Conservation (phyloP, 2,113 vertebrate species). For the Rhea americana region DNA sequence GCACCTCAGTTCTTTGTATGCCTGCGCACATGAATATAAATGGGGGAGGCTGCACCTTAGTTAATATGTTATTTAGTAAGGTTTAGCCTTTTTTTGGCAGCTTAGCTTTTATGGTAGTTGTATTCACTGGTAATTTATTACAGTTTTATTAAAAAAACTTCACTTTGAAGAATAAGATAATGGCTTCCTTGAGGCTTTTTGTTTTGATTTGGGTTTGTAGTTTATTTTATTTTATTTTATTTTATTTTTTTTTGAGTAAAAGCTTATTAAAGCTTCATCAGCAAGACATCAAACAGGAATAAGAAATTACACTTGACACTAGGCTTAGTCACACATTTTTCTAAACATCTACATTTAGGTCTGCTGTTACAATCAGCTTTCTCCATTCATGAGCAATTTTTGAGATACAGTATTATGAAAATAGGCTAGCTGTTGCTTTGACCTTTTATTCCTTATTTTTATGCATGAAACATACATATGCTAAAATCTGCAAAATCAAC, state of each 20-base stretch:
- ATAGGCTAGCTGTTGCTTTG: not conserved
- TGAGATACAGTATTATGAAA: not conserved
- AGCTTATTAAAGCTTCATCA: not conserved
- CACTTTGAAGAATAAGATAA: not conserved
- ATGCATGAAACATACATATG: not conserved
- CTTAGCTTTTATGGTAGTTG: not conserved
- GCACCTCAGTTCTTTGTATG: not conserved
- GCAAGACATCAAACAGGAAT: slow-evolving; percentile 9
- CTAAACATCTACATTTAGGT: slow-evolving; percentile 2
- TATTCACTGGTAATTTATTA: slow-evolving; percentile 23
- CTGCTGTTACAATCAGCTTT: not conserved
- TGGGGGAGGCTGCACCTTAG: not conserved
- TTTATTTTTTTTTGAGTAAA: slow-evolving; percentile 11
- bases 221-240: too few relatives aligned
- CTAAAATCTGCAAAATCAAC: not conserved
- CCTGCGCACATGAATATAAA: not conserved
- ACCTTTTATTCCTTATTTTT: not conserved
- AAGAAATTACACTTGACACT: not conserved
- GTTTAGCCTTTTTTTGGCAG: not conserved
- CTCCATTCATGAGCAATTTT: not conserved
- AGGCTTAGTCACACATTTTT: not conserved
- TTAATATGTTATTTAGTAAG: not conserved
- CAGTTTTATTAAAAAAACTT: slow-evolving; percentile 12
- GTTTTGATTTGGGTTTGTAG: not conserved
- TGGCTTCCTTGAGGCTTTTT: not conserved